Percentiles rank a stretch among this genome's conserved stretches.
phyloP scores from a whole-genome alignment of 2,797 vertebrate genomes.

The Poeciliopsis presidionis region DNA sequence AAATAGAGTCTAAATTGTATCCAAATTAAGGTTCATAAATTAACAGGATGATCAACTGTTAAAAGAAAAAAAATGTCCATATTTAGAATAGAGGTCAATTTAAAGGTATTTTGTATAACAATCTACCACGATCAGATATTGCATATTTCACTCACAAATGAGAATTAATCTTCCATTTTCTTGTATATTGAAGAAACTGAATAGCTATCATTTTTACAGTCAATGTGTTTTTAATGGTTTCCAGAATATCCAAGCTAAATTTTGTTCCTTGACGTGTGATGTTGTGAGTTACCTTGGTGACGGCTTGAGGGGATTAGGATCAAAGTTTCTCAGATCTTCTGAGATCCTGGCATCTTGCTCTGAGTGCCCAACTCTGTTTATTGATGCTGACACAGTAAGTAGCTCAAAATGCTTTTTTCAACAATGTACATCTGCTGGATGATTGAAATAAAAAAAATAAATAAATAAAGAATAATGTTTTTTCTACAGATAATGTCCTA shows the following conservation, averaged over 20 bases:
- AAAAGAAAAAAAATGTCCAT: constrained; percentile 19
- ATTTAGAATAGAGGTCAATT: constrained; percentile 28
- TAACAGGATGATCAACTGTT: constrained; percentile 35
- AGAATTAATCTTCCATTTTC: not conserved
- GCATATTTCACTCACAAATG: constrained; percentile 55
- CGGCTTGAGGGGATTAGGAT: constrained; percentile 91
- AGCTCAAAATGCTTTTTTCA: not conserved
- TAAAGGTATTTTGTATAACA: constrained; percentile 15
- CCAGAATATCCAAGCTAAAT: constrained; percentile 94
- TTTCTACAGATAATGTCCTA: constrained; percentile 88
- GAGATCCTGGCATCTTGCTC: constrained; percentile 94
- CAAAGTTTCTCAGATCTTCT: constrained; percentile 94
- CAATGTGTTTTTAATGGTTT: constrained; percentile 49
- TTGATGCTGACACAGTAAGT: constrained; percentile 97
- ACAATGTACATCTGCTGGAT: not conserved
- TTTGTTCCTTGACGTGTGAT: constrained; percentile 94
- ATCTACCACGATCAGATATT: constrained; percentile 36
- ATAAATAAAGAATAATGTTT: not conserved
- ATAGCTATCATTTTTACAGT: constrained; percentile 18
- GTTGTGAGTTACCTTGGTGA: constrained; percentile 92
- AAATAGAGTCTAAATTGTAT: not conserved
- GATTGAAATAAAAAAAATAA: constrained; percentile 4
- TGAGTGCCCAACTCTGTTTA: constrained; percentile 93
- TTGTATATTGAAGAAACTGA: not conserved
- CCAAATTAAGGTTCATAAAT: not conserved